Evolutionary conservation across 2,113 vertebrate species (phyloP), one percentile per base, ranked within the genome.

Genomic region (Pedionomus torquatus): DNA sequence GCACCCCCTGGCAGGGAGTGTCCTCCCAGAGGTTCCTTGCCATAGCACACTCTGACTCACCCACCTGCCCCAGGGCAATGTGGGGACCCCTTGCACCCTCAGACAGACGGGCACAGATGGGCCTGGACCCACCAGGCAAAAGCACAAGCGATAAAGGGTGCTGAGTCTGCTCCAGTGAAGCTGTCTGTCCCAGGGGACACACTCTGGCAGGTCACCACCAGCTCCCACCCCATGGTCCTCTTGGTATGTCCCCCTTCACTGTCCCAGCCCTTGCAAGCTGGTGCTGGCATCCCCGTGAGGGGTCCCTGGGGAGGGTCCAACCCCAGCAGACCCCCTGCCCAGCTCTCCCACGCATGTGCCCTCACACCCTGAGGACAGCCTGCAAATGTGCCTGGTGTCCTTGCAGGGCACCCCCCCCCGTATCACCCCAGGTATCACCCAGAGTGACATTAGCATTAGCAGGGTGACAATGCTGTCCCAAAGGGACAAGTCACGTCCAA

Each of bases 21-120:
- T 52, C 46, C 16, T 20, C 44, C 11, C 35, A 15, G 30, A 24
- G 51, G 37, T 30, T 52, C 68, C 31, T 58, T 0, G 0, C 64
- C 28, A 48, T 26, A 31, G 35, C 44, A 55, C 12, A 43, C 57
- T 68, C 55, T 65, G 76, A 60, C 70, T 68, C 2, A 4, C 61
- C 24, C 17, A 9, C 28, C 14, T 6, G 0, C 10, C 41, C 24
- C 8, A 2, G 26, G 11, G 10, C 51, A 55, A 43, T 0, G 0
- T 18, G 17, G 44, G 23, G 17, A 70, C 71, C 24, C 11, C 26
- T 52, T 37, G 26, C 4, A 5, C n/a, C 20, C 20, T 41, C 2
- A 1, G 18, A 23, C 1, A 1, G 18, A 14, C 1, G 8, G 17
- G 12, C 33, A 21, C 1, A 1, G 18, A 14, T 2, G 7, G 19